phyloP scores from a whole-genome alignment of 2,113 vertebrate genomes.

The Sinocyclocheilus rhinocerous region DNA sequence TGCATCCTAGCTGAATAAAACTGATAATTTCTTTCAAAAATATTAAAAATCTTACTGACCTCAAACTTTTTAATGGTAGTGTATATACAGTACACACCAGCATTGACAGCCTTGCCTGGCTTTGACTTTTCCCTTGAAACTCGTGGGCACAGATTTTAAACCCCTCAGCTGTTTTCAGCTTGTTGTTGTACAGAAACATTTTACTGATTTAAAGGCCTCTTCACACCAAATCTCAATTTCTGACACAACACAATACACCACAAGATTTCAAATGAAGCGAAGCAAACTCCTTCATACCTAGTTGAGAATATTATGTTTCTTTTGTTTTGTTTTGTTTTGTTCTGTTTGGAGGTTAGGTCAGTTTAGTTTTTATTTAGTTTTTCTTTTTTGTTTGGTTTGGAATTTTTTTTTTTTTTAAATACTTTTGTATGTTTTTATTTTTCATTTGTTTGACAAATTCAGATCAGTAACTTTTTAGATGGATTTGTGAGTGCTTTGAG shows the following conservation, averaged over 20 bases:
- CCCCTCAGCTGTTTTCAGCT: background rate
- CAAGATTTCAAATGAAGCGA: background rate
- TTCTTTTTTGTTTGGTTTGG: background rate
- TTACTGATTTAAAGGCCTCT: background rate
- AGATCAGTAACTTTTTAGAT: background rate
- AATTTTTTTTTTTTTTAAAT: background rate
- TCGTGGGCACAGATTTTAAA: background rate
- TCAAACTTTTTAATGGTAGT: background rate
- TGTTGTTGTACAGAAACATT: background rate
- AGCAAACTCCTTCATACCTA: background rate
- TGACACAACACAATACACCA: background rate
- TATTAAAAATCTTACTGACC: no score
- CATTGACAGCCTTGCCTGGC: background rate
- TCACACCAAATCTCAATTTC: slow-evolving; percentile 1
- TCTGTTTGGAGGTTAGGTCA: background rate
- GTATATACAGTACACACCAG: background rate
- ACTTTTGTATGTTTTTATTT: background rate
- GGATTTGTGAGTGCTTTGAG: background rate
- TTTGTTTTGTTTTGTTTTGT: background rate
- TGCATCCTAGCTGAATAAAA: background rate
- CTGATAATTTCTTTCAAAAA: background rate
- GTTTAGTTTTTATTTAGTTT: background rate
- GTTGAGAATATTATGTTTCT: background rate
- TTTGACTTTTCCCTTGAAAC: background rate
- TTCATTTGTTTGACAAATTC: background rate